Base-by-base conservation (phyloP, 1,140 invertebrate genomes). In the Nomia melanderi region DNA sequence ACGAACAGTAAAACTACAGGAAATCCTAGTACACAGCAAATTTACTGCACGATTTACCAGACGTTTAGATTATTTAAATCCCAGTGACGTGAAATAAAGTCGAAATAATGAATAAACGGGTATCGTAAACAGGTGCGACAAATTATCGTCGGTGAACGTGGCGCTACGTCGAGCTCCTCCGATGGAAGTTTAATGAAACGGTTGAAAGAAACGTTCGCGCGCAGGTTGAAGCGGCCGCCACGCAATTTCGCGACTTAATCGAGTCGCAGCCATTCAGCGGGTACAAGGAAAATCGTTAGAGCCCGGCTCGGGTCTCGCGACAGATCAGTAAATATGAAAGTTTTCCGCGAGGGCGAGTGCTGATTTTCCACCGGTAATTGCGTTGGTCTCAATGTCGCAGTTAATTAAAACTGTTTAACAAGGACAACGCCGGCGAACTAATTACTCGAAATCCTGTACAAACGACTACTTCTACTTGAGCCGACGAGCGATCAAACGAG, bases 331-430 rank as follows among this genome's bases (percentile, higher is more conserved):
- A 73, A 63, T 12, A 36, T 9, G 57, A 73, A 17, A 36, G 23
- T 64, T 64, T 39, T 29, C 11, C 36, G 33, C 54, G 25, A 1
- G 9, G 17, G 27, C 25, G n/a, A 12, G 31, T n/a, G 17, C 20
- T n/a, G 57, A 9, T 64, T 64, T 41, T 54, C 25, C 31, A 5
- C 31, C 57, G 23, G 8, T 54, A 56, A 73, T 73, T 54, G 47
- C 71, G 60, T 7, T 25, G 41, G 57, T 72, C 41, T 62, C 41
- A 14, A 29, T 73, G 70, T 63, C 59, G 70, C 70, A 23, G 71
- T 74, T 74, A 64, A 74, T 74, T 65, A 54, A 74, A 74, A 65
- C 47, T 39, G 33, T 73, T 73, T 73, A 39, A 54, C 41, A 41
- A 9, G 29, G 23, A 6, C 41, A 29, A 36, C 17, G 25, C 20